Evolutionary conservation across 2,797 vertebrate genomes (phyloP).

Genomic region (Notolabrus celidotus): DNA sequence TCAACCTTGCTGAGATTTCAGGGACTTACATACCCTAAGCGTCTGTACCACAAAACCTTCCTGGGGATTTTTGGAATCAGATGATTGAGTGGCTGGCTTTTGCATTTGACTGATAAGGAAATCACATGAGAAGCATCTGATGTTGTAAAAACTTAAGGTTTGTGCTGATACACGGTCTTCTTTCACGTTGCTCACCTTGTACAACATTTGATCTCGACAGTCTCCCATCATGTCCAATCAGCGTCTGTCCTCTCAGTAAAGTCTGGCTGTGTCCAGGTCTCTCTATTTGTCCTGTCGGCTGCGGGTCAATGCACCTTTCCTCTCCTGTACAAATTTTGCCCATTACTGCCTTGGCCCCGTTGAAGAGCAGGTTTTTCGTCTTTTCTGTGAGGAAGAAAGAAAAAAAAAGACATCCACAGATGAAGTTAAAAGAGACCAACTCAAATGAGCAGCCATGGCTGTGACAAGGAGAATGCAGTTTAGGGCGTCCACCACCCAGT

Average conservation of each 20-base stretch:
- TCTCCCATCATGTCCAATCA: conserved; percentile 83
- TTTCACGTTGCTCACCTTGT: conserved; percentile 63
- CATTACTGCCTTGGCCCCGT: conserved; percentile 82
- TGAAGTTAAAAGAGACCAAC: not conserved
- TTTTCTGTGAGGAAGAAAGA: conserved; percentile 72
- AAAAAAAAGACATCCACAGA: not conserved
- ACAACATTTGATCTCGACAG: conserved; percentile 61
- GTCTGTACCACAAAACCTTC: no score
- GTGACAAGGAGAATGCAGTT: not conserved
- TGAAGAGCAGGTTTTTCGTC: conserved; percentile 84
- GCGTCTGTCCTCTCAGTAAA: conserved; percentile 83
- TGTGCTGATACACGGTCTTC: no score
- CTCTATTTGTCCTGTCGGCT: conserved; percentile 4
- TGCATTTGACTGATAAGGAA: no score
- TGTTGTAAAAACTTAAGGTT: no score
- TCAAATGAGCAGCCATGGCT: not conserved
- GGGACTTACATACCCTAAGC: no score
- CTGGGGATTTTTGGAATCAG: no score
- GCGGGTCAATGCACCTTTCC: conserved; percentile 38
- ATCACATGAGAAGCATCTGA: no score
- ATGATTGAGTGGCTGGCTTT: no score
- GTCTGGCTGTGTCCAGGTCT: conserved; percentile 49
- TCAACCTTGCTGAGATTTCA: not conserved
- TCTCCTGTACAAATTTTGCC: conserved; percentile 77
- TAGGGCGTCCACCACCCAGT: no score